Evolutionary conservation across 2,113 vertebrate species (phyloP).

Genomic region (Anseranas semipalmata): DNA sequence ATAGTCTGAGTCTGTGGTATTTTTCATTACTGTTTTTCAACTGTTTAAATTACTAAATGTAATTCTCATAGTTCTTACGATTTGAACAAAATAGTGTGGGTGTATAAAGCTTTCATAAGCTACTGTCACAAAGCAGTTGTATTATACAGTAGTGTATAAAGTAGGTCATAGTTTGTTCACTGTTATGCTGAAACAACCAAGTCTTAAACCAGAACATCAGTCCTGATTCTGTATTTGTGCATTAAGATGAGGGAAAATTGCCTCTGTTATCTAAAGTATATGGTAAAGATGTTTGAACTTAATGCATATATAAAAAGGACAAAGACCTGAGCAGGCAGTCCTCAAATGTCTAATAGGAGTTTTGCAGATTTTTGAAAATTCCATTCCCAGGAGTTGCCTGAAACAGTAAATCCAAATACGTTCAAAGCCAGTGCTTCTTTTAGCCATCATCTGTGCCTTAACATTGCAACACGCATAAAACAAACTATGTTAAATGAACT

Average conservation of each 20-base stretch:
- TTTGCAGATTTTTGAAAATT: neutral
- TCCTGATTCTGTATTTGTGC: neutral
- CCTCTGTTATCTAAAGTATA: neutral
- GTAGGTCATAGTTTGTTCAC: neutral
- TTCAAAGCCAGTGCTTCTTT: neutral
- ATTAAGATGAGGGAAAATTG: neutral
- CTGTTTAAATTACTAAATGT: neutral
- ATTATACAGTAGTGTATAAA: neutral
- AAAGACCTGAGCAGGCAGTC: neutral
- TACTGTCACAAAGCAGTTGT: neutral
- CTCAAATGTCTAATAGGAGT: neutral
- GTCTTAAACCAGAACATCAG: neutral
- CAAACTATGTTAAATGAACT: neutral
- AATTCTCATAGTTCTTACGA: neutral
- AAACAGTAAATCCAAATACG: neutral
- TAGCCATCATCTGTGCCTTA: neutral
- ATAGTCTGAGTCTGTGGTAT: neutral
- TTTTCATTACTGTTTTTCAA: constrained; percentile 7
- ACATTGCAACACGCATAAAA: neutral
- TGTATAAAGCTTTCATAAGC: constrained; percentile 4
- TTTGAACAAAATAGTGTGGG: neutral
- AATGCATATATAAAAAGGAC: neutral
- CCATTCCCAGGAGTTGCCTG: neutral
- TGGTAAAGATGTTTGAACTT: neutral
- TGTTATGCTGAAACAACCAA: neutral